Evolutionary conservation across 2,113 vertebrate species (phyloP), one percentile per base, ranked within the genome.

Genomic region (Catharus fuscescens): DNA sequence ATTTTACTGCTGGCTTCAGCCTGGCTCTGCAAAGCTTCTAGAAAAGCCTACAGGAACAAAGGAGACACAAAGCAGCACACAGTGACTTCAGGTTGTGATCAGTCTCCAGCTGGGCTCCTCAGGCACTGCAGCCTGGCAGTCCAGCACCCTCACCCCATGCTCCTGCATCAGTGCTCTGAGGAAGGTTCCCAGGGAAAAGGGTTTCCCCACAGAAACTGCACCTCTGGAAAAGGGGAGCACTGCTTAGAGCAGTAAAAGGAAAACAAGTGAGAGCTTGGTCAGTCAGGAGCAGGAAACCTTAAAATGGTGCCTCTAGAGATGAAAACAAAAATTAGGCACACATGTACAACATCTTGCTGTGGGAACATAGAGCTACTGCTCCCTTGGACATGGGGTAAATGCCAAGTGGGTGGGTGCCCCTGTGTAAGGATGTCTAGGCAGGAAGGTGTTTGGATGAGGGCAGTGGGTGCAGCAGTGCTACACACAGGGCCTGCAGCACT

Each of bases 1-100:
- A 99, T 99, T 95, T 98, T 98, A 97, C 98, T 98, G 90, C 98
- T 98, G 94, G 98, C 98, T 96, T 99, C 99, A 0, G 98, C 97
- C 96, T 99, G 98, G 96, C 88, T 98, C 97, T 99, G 98, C 93
- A 99, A 97, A 3, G 98, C 97, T 10, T 99, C 99, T 86, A 99
- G 96, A 93, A 99, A 99, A 1, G 98, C 99, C 99, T 99, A 94
- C 1, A 56, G 50, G 64, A 67, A 70, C 29, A 85, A 40, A 79
- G 34, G 23, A 59, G 90, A 83, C 38, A 40, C 18, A 31, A 74
- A 92, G 1, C 34, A 79, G 20, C 17, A 29, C 10, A 9, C 5
- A 29, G 54, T 50, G 78, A 67, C 21, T 84, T 89, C n/a, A 48
- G 50, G 62, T 34, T 80, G 71, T 38, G 36, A 34, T 21, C 52